Evolutionary conservation across 1,140 invertebrate genomes (phyloP), one percentile per base, ranked within the genome.

Genomic region (Luehdorfia chinensis): DNA sequence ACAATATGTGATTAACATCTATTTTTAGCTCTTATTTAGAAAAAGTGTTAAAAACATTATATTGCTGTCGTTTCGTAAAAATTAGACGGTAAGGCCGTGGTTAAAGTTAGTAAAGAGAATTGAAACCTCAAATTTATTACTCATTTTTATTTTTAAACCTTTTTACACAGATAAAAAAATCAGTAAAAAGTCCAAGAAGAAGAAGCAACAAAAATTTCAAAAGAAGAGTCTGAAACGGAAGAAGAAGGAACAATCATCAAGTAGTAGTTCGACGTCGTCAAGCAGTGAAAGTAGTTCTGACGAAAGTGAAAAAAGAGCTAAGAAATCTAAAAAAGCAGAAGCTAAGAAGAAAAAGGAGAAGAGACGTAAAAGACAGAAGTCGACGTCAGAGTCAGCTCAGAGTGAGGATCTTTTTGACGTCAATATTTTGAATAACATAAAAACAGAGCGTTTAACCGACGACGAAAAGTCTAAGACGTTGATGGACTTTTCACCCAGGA

Each of bases 381-480:
- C 66, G 0, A 47, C 59, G 2, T 74, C 72, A 0, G 68, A 75
- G 4, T 71, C 67, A 0, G 43, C 57, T 0, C 65, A 72, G 23
- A 74, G 62, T 27, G 80, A 81, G 33, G 74, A 79, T 6, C n/a
- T 77, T 0, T 83, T 85, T n/a, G 81, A 85, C 25, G 78, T 74
- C 0, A 85, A 85, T 28, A 73, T 85, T 16, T 46, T 85, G 4
- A 85, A 85, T 14, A 85, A 85, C 27, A 85, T 85, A 6, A 85
- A 85, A 44, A 84, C 72, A 0, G 81, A 85, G 47, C 48, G 73
- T 9, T 37, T 74, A 3, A 81, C 75, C 0, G 81, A 85, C n/a
- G 81, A 85, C 21, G 78, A 81, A 28, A 71, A 66, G 15, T 54
- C 46, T 1, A 52, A 66, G 8, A 58, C 67, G 14, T 19, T 73